Base-by-base conservation (phyloP, 2,797 vertebrate species). In the Gallinago stenura region DNA sequence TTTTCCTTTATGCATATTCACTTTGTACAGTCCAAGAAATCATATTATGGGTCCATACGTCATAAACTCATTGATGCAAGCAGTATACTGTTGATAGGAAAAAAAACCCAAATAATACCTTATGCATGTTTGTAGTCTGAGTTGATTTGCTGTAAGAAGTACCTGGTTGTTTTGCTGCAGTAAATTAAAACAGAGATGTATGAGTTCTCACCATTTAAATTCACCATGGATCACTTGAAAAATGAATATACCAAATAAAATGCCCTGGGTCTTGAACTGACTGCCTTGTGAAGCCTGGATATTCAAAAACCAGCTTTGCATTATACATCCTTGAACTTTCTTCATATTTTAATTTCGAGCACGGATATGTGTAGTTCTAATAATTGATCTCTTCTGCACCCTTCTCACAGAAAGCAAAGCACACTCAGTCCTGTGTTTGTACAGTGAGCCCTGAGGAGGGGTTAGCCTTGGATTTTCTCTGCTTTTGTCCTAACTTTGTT, bases 231-330 rank as follows among this genome's bases (percentile, higher is more conserved):
- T 81, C 30, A 21, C 72, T 84, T 91, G 83, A 76, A 89, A 96
- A 90, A 83, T 92, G 14, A 90, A 88, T 64, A 88, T 41, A 95
- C 54, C 66, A 91, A 93, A 91, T 83, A 93, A 96, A 95, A 87
- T 75, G 56, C 71, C 81, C 71, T 84, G n/a, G 30, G 69, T 87
- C 77, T 66, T 87, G 87, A 93, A 76, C 79, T 4, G 11, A 45
- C 77, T 95, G 83, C 61, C 39, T 92, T 88, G 58, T 82, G 80
- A 92, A 95, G 56, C 70, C 66, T 90, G 56, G 43, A 51, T 91
- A 51, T 84, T 95, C 53, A 66, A 78, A 93, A 87, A 45, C 3
- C 33, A 78, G 61, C 41, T 85, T 54, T 57, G 57, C 50, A 37
- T 85, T 92, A 87, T 72, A 57, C 0, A 13, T 53, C 58, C 87